Evolutionary conservation across 1,140 invertebrate genomes (phyloP), one percentile per base, ranked within the genome.

Genomic region (Drosophila neocordata): DNA sequence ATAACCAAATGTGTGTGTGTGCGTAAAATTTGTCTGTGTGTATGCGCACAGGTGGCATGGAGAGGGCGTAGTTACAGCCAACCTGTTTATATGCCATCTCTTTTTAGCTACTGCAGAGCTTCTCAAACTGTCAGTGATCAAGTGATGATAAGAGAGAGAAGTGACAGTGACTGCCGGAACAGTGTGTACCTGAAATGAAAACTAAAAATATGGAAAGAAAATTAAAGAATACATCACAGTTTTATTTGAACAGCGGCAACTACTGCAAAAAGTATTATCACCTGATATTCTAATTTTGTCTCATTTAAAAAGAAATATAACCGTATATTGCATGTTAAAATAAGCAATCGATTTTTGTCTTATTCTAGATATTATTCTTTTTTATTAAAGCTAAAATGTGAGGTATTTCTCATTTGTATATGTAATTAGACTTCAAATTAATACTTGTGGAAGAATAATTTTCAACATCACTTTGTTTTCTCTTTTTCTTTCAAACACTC

Each of bases 71-170:
- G 52, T 76, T 67, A 65, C 41, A 15, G n/a, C 22, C 73, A 82
- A 87, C 82, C 82, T 76, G 83, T 87, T 88, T 88, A 20, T n/a
- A 12, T 31, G 59, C 65, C 61, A 27, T 87, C 70, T 65, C 75
- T 62, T 34, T 83, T 61, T 44, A 15, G 38, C 57, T n/a, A 34
- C 20, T 15, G 4, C 67, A 72, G 67, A 59, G 59, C 18, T 56
- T 68, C 15, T 51, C 37, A 80, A 85, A 88, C 70, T 68, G 59
- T 22, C 6, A 13, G 6, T n/a, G 48, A 76, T 65, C 44, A 31
- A n/a, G 52, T 13, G 7, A 35, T 18, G 4, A 20, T 6, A 20
- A 66, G 20, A 51, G 31, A n/a, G 9, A 22, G 13, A 24, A 24
- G 34, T 6, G 4, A 51, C 18, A 11, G 5, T 9, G 8, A 58